Evolutionary conservation across 64 coral and sea anemone species (phyloP), one percentile per base, ranked within the genome.

Genomic region (Actinia tenebrosa): DNA sequence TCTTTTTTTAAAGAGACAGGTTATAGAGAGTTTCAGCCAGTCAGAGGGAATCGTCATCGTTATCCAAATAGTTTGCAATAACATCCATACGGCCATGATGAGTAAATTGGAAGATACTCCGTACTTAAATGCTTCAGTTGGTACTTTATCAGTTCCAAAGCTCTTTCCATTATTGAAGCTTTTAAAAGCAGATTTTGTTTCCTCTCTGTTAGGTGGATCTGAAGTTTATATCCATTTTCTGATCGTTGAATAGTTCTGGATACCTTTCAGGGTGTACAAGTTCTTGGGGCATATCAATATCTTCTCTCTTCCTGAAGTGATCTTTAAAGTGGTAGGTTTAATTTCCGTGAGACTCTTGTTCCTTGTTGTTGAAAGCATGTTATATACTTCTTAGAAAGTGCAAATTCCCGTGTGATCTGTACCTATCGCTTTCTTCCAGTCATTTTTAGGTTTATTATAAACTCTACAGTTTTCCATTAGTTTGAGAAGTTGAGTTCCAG

Each of bases 41-140:
- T 80, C 78, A 80, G 78, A 80, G 42, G 78, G 78, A 20, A 80
- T 80, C 6, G 78, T 50, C 78, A 80, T 80, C 8, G 78, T 80
- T 18, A 80, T 18, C 78, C 78, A 80, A 22, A 80, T 50, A 80
- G 78, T 18, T 18, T 80, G 13, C 78, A 52, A 42, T 80, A 45
- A 80, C 19, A 18, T 80, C 78, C 13, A 80, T 9, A 80, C 4
- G 3, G 78, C 78, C 78, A 22, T 47, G 19, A 80, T 20, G 10
- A 80, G 78, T 16, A 4, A 43, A 80, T 80, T 80, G 6, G 78
- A 80, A 20, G 19, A 80, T 18, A 43, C 50, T 80, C 37, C 78
- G 46, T 80, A 80, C 78, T 80, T 80, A 80, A 80, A 46, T 20
- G 19, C 78, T 80, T 80, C 78, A 80, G 78, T 80, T 80, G 78